Evolutionary conservation across 2,888 invertebrate genomes (phyloP).

Genomic region (Macropis europaea): DNA sequence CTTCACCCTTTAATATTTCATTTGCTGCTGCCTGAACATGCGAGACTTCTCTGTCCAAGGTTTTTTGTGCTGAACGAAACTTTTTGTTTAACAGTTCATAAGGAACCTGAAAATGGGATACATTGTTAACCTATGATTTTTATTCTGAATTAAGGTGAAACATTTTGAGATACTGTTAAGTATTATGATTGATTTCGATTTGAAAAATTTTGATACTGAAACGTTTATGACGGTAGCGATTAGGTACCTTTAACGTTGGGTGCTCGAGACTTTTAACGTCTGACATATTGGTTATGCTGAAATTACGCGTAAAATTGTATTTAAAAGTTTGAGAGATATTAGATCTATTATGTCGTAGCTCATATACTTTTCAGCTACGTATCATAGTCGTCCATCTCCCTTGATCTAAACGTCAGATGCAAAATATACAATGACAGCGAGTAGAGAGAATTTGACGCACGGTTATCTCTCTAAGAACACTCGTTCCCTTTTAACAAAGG

Average conservation of each 20-base stretch:
- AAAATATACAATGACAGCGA: background rate
- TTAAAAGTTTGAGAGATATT: constrained; percentile 14
- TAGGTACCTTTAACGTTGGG: constrained; percentile 92
- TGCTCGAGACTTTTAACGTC: constrained; percentile 97
- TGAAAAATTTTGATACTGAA: background rate
- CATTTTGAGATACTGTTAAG: background rate
- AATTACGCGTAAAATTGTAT: constrained; percentile 12
- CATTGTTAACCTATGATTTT: background rate
- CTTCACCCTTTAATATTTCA: constrained; percentile 87
- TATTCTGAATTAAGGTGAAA: background rate
- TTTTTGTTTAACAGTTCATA: constrained; percentile 99
- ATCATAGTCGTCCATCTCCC: constrained; percentile 41
- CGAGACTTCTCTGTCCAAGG: constrained; percentile 94
- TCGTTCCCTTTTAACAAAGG: constrained; percentile 34
- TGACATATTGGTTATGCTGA: constrained; percentile 84
- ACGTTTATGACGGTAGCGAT: background rate
- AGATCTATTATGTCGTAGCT: constrained; percentile 15
- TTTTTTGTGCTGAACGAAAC: constrained; percentile 96
- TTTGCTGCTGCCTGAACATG: constrained; percentile 90
- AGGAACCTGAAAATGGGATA: constrained; percentile 86
- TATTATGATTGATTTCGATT: background rate
- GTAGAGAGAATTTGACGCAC: constrained; percentile 25
- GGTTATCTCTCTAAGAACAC: constrained; percentile 7
- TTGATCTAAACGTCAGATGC: constrained; percentile 9
- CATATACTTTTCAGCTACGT: constrained; percentile 25